Conservation (phyloP, 2,888 invertebrate genomes). For the Cyclophora punctaria region DNA sequence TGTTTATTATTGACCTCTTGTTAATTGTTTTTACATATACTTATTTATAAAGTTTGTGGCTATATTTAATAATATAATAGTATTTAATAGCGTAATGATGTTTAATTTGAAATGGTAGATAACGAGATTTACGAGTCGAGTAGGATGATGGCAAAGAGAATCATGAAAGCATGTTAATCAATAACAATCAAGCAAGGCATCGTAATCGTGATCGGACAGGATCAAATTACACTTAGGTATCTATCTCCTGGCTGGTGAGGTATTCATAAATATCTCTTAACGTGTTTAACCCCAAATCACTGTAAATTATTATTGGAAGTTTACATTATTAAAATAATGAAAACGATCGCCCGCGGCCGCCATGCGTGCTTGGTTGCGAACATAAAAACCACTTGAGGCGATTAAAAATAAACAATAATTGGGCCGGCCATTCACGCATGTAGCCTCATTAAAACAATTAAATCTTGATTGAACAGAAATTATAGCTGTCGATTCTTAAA, state of each 20-base stretch:
- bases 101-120: no score
- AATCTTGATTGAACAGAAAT: slow-evolving; percentile 76
- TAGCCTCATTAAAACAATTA: slow-evolving; percentile 75
- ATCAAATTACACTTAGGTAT: slow-evolving; percentile 65
- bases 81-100: no score
- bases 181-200: slow-evolving; percentile 38
- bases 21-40: no score
- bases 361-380: slow-evolving; percentile 71
- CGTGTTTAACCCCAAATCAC: slow-evolving; percentile 74
- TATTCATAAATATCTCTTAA: slow-evolving; percentile 71
- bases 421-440: slow-evolving; percentile 75
- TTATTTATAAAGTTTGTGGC: no score
- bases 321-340: slow-evolving; percentile 76
- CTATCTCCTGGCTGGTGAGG: slow-evolving; percentile 47
- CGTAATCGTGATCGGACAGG: slow-evolving; percentile 31
- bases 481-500: slow-evolving; percentile 75
- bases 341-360: slow-evolving; percentile 69
- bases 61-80: no score
- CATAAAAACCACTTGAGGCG: slow-evolving; percentile 73
- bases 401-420: slow-evolving; percentile 77
- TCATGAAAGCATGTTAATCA: slow-evolving; percentile 19
- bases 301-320: slow-evolving; percentile 75
- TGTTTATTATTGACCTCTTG: no score
- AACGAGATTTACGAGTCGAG: no score
- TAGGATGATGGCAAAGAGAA: no score